A percentile compares a stretch with the other conserved stretches of the same genome.
Evolutionary conservation across 2,888 invertebrate species (phyloP).

Genomic region (Dolomedes plantarius): DNA sequence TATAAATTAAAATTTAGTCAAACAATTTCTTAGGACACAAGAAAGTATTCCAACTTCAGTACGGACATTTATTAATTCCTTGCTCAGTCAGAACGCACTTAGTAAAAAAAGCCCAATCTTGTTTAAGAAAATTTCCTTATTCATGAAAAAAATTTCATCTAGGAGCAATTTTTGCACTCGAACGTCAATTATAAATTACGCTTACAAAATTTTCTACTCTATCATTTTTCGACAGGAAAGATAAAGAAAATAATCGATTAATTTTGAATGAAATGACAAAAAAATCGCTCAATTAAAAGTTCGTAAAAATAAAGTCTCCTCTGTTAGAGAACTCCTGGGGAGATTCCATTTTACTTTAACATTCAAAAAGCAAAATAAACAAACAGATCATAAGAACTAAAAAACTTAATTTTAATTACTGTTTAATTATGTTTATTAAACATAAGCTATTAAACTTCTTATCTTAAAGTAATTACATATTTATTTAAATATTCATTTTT

Average conservation of each 20-base stretch:
- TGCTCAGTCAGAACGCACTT: too few species aligned
- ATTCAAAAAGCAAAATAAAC: not conserved
- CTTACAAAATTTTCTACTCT: not conserved
- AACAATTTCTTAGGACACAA: too few species aligned
- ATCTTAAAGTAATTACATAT: not conserved
- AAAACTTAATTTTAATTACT: not conserved
- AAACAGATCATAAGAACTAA: not conserved
- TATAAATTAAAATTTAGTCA: too few species aligned
- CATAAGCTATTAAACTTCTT: not conserved
- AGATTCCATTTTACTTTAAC: not conserved
- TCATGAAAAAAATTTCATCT: too few species aligned
- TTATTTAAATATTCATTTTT: not conserved
- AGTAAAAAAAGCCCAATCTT: too few species aligned
- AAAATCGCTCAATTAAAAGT: not conserved
- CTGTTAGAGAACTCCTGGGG: not conserved
- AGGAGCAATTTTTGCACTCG: too few species aligned
- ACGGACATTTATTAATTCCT: too few species aligned
- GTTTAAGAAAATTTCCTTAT: too few species aligned
- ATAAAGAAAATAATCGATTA: not conserved
- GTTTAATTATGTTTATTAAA: not conserved
- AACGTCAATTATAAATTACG: too few species aligned
- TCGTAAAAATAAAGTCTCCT: not conserved
- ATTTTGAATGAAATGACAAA: not conserved
- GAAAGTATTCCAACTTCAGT: too few species aligned
- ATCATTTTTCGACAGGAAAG: not conserved